Conservation (phyloP, 2,797 vertebrate genomes). For the Carapus acus region DNA sequence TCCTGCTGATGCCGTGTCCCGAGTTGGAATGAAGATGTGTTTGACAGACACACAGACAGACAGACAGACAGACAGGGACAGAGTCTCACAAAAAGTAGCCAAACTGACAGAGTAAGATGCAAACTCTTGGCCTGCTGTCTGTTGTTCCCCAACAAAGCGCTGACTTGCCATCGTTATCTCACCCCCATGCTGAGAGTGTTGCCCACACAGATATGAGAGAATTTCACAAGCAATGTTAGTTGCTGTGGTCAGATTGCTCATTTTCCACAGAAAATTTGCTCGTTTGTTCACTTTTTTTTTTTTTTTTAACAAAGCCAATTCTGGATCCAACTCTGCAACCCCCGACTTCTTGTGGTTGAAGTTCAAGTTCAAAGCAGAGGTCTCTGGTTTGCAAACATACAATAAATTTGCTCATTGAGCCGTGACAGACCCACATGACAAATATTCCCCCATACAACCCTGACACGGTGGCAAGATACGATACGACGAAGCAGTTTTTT, state of each 20-base stretch:
- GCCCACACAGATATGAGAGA: neutral
- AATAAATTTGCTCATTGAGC: neutral
- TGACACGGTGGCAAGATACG: slow-evolving; percentile 16
- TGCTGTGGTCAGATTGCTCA: too few relatives aligned
- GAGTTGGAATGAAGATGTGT: slow-evolving; percentile 31
- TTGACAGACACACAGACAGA: neutral
- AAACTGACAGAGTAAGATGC: slow-evolving; percentile 4
- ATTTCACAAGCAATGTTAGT: neutral
- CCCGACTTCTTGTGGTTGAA: too few relatives aligned
- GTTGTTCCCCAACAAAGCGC: slow-evolving; percentile 2
- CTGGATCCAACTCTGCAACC: too few relatives aligned
- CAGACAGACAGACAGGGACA: neutral
- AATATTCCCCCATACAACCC: too few relatives aligned
- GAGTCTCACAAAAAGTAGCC: neutral
- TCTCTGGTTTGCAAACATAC: neutral
- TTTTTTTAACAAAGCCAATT: too few relatives aligned
- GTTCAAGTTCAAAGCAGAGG: too few relatives aligned
- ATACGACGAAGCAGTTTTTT: slow-evolving; percentile 39
- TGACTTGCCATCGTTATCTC: slow-evolving; percentile 1
- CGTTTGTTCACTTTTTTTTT: too few relatives aligned
- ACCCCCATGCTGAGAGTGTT: slow-evolving; percentile 1
- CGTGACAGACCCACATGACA: neutral
- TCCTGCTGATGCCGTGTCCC: slow-evolving; percentile 53
- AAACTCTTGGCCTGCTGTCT: slow-evolving; percentile 9
- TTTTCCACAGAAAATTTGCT: too few relatives aligned